Conservation (phyloP, 53 echinoderm and acorn worm species). For the Pentamera pediparva region DNA sequence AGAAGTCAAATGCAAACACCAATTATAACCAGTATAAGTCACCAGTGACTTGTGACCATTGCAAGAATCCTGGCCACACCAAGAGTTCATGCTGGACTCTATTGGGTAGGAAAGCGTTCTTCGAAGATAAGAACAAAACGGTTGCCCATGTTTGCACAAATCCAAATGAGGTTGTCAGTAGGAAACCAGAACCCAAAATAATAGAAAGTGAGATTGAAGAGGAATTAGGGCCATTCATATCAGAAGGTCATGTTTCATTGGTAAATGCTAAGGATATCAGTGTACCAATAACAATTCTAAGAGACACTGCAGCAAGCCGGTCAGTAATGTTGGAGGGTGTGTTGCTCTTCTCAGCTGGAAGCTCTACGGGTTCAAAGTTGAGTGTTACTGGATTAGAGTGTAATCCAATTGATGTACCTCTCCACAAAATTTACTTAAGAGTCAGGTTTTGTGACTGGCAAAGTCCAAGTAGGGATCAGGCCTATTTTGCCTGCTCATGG, state of each 20-base stretch:
- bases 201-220: no score
- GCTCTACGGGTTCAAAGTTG: not conserved
- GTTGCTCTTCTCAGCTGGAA: not conserved
- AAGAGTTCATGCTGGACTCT: no score
- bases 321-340: not conserved
- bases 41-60: no score
- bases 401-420: not conserved
- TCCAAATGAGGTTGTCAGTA: no score
- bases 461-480: not conserved
- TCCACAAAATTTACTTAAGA: not conserved
- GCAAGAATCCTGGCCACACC: no score
- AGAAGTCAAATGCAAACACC: no score
- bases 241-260: not conserved
- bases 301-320: slow-evolving; percentile 3
- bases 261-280: not conserved
- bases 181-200: no score
- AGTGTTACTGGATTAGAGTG: not conserved
- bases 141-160: no score
- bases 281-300: not conserved
- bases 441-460: not conserved
- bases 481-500: not conserved
- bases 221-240: slow-evolving; percentile 1
- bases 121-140: not conserved
- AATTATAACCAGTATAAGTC: no score
- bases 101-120: no score